Evolutionary conservation across 2,113 vertebrate genomes (phyloP).

Genomic region (Macrotis lagotis): DNA sequence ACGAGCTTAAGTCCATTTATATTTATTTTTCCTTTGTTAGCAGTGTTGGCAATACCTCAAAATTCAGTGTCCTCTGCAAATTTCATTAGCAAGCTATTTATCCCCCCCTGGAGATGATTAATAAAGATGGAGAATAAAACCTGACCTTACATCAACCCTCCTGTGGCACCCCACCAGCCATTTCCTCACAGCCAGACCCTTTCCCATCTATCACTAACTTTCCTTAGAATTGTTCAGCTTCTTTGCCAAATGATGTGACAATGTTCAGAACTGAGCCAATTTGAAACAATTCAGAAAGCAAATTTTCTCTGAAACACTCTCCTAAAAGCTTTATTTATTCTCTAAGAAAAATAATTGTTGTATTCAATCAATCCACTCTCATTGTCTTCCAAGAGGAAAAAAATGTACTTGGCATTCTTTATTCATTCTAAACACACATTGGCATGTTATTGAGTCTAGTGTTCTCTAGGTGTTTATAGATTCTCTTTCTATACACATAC

Average conservation of each 20-base stretch:
- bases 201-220: constrained; percentile 62
- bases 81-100: constrained; percentile 76
- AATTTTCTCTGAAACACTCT: constrained; percentile 28
- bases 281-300: background rate
- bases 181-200: constrained; percentile 29
- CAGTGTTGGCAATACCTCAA: constrained; percentile 74
- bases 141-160: constrained; percentile 71
- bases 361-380: constrained; percentile 42
- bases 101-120: constrained; percentile 76
- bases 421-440: constrained; percentile 8
- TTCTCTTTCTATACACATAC: constrained; percentile 30
- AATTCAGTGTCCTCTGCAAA: constrained; percentile 75
- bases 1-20: constrained; percentile 70
- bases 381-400: constrained; percentile 37
- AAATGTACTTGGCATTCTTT: constrained; percentile 33
- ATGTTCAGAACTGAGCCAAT: constrained; percentile 22
- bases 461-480: constrained; percentile 58
- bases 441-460: constrained; percentile 30
- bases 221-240: background rate
- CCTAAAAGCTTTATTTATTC: constrained; percentile 16
- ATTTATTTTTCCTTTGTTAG: constrained; percentile 78
- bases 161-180: constrained; percentile 55
- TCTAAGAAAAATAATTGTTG: background rate
- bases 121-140: constrained; percentile 76
- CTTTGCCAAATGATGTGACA: constrained; percentile 29